phyloP scores from a whole-genome alignment of 2,113 vertebrate genomes.

The Campylomormyrus numenius region DNA sequence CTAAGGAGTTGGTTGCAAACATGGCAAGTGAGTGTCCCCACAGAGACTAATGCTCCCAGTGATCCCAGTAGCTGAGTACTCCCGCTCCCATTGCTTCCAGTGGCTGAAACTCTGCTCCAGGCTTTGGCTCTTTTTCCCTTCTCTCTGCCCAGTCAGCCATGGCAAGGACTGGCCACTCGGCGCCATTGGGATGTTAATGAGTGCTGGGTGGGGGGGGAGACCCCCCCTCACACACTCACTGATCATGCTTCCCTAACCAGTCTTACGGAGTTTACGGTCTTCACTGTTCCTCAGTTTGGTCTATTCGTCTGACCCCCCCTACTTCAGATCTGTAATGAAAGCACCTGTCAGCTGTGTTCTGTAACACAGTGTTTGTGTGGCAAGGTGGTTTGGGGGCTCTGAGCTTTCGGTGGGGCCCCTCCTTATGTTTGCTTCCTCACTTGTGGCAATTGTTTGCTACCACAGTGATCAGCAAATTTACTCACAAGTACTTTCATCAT shows the following conservation, averaged over 20 bases:
- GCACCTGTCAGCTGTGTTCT: background rate
- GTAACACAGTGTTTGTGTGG: background rate
- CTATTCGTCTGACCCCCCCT: background rate
- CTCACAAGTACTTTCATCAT: background rate
- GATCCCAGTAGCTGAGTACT: background rate
- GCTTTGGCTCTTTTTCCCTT: background rate
- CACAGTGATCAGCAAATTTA: background rate
- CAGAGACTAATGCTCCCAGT: background rate
- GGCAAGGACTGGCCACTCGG: background rate
- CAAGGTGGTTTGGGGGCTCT: background rate
- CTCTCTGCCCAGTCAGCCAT: background rate
- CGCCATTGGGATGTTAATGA: background rate
- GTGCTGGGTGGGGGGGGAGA: background rate
- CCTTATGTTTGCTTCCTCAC: background rate
- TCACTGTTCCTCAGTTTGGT: background rate
- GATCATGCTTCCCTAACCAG: background rate
- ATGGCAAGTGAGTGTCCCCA: background rate
- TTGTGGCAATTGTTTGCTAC: background rate
- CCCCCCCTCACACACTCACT: background rate
- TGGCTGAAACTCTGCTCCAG: background rate
- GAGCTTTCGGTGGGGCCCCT: background rate
- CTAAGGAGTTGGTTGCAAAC: background rate
- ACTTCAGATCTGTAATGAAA: background rate
- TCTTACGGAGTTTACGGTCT: background rate
- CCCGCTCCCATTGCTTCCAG: background rate